Base-by-base conservation (phyloP, 1,140 invertebrate species). In the Heterodera carotae region DNA sequence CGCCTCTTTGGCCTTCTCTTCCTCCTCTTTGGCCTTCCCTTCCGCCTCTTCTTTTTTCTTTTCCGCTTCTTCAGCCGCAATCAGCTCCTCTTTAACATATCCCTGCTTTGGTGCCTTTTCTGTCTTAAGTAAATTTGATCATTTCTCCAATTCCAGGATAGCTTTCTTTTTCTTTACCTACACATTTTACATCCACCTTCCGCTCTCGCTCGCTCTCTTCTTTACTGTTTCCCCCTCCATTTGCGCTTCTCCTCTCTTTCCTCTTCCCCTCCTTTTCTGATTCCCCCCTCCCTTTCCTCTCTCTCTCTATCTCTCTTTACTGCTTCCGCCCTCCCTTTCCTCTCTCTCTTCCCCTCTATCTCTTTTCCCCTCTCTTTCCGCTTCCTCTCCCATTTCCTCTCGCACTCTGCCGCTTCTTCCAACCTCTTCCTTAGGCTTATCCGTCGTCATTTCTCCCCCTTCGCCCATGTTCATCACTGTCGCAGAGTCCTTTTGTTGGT, bases 401-500 rank as follows among this genome's bases (percentile, higher is more conserved):
- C 10, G 29, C 33, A 18, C 25, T 34, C 29, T 2, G 7, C 33
- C 33, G 6, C 27, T 2, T 12, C 1, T 64, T 64, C 33, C 62
- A 64, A 34, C 62, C 27, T 64, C 12, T 2, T 22, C 66, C 22
- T 8, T 76, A 5, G 60, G 64, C 60, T 22, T 15, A 12, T 34
- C 67, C 67, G 31, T 68, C 6, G 60, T 76, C 36, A 22, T 69
- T 12, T 69, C 43, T 36, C 27, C 76, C n/a, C 68, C 76, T 29
- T 77, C 76, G 2, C 76, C 48, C 43, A 77, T 69, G 15, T 60
- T 69, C 18, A 71, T 43, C 39, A 77, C 72, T 29, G 76, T 77
- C 22, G 25, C 39, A 8, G 69, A 60, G 10, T 29, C 59, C 31
- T 53, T 10, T 25, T 39, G 31, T 8, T 71, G 48, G 34, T 69